Evolutionary conservation across 2,797 vertebrate genomes (phyloP), one percentile per base, ranked within the genome.

Genomic region (Champsocephalus esox): DNA sequence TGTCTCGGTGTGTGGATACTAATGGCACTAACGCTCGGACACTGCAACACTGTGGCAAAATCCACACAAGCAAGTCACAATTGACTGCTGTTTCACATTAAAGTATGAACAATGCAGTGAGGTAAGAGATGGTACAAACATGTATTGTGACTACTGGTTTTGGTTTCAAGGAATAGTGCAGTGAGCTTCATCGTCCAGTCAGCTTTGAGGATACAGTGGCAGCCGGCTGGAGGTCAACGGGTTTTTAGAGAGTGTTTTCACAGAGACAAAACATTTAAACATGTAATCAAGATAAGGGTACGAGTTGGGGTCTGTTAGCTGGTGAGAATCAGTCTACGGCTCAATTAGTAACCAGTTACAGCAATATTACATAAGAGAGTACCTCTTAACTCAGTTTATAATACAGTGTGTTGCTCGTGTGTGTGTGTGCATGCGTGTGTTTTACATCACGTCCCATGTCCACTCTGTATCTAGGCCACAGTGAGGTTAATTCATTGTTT

Each of bases 281-380:
- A 82, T 75, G 79, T 85, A 87, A 44, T 87, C 75, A 80, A 88
- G 92, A 89, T 72, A 4, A 75, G 91, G 91, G 90, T 46, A 77
- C 79, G 79, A 65, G 77, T 88, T 50, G 77, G 90, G 89, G 84
- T 85, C 86, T 72, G 57, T 88, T 84, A 84, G 92, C 93, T 94
- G 93, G 93, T 93, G 90, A 80, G 91, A 92, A 93, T 93, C 91
- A 92, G 91, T 92, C 52, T 86, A 66, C 65, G 81, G 87, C 75
- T 93, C 83, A 84, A 75, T 92, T 83, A 85, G 80, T 86, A 88
- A 92, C 86, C 87, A 91, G 84, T 84, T 83, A 90, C 81, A 91
- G 73, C 72, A 84, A 88, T 66, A 84, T 85, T 91, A 92, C 81
- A 88, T 63, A 73, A 89, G 77, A 84, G 75, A 85, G 38, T 77